Conservation (phyloP, 2,888 invertebrate genomes). For the Epirrita christyi region DNA sequence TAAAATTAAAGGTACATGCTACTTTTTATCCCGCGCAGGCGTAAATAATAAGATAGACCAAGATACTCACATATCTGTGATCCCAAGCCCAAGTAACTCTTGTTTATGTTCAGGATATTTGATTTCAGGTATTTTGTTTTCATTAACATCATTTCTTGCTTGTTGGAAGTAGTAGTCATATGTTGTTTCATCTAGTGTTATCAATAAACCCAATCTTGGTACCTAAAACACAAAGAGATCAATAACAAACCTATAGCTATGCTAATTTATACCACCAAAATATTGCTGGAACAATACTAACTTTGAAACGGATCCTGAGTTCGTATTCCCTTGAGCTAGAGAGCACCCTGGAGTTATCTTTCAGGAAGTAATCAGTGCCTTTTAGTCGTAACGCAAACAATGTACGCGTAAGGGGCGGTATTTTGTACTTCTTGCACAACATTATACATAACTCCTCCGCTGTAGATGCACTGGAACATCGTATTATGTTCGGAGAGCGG, state of each 20-base stretch:
- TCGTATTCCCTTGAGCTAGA: slow-evolving; percentile 86
- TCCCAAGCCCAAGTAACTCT: slow-evolving; percentile 92
- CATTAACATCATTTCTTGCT: slow-evolving; percentile 91
- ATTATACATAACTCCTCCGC: slow-evolving; percentile 90
- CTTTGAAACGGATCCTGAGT: slow-evolving; percentile 92
- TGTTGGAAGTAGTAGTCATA: slow-evolving; percentile 95
- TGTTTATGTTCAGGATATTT: slow-evolving; percentile 90
- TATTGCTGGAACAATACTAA: slow-evolving; percentile 46
- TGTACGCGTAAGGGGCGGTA: slow-evolving; percentile 91
- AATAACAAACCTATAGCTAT: slow-evolving; percentile 6
- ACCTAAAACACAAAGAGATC: slow-evolving; percentile 62
- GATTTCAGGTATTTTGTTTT: slow-evolving; percentile 91
- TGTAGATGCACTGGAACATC: slow-evolving; percentile 70
- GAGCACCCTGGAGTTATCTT: slow-evolving; percentile 83
- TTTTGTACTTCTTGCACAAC: slow-evolving; percentile 88
- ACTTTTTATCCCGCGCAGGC: background rate
- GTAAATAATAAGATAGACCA: slow-evolving; percentile 3
- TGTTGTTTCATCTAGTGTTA: slow-evolving; percentile 88
- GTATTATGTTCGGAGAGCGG: slow-evolving; percentile 67
- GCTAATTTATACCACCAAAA: slow-evolving; percentile 12
- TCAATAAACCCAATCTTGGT: slow-evolving; percentile 85
- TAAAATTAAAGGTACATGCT: too few relatives aligned
- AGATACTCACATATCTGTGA: slow-evolving; percentile 92
- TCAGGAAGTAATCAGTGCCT: slow-evolving; percentile 88
- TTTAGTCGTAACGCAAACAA: slow-evolving; percentile 90